Base-by-base conservation (phyloP, 2,113 vertebrate species). In the Microtus pennsylvanicus region DNA sequence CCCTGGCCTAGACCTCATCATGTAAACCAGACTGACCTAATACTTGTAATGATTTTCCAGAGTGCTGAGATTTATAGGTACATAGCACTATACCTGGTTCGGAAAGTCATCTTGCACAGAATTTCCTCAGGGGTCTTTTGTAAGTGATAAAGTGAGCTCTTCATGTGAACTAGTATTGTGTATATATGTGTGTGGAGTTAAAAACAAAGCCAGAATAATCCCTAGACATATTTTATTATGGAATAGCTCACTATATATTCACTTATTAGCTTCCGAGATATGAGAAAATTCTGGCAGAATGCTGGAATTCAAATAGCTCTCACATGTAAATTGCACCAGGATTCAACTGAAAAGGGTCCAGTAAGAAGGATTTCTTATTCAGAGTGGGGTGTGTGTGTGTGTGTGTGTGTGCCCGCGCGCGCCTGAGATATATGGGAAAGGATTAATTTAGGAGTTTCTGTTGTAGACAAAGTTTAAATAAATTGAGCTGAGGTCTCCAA, bases 401-500 rank as follows among this genome's bases (percentile, higher is more conserved):
- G 42, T 45, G 45, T 21, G 7, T 52, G 77, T 33, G 76, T 5
- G 28, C 33, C 28, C 9, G 16, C 19, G 30, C 5, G 8, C 9
- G 14, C 2, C 70, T 38, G 35, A 38, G 35, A 17, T 38, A n/a
- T 24, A 33, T 47, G 22, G 35, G 38, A 21, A 47, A 47, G 45
- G 45, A 47, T 47, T 47, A n/a, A 17, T 45, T 45, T 55, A 33
- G 11, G 30, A 67, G 21, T 52, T 19, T 85, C 22, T 50, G 7
- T 76, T 42, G 58, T 75, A 90, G 35, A 35, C 63, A n/a, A 88
- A 78, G 95, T 93, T 82, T 67, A 72, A 91, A 82, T 90, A 9
- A 58, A 94, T 50, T 92, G 67, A 95, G 11, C 78, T 93, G 72
- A 88, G 24, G 7, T 89, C 33, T 76, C 16, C 12, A 88, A 38